phyloP scores from a whole-genome alignment of 2,797 vertebrate genomes.

The Emydoidea blandingii region DNA sequence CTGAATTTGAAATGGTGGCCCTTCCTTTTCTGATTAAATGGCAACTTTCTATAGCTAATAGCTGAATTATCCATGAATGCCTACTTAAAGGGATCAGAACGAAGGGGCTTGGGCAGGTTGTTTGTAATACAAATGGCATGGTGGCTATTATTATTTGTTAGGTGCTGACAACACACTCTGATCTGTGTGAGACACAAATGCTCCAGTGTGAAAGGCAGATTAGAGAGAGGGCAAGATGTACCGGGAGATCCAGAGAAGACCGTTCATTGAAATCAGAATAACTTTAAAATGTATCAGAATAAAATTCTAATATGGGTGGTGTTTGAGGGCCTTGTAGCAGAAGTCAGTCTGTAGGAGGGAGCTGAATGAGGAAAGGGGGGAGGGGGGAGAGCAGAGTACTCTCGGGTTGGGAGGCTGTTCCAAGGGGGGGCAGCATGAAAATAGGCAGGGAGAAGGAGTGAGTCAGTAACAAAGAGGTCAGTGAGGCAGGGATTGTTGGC shows the following conservation, averaged over 20 bases:
- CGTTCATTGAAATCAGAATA: neutral
- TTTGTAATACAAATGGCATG: neutral
- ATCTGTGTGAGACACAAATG: neutral
- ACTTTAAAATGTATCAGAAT: neutral
- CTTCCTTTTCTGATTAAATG: neutral
- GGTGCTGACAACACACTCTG: neutral
- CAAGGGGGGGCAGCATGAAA: neutral
- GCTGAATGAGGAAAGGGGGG: neutral
- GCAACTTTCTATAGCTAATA: neutral
- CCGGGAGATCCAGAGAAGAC: neutral
- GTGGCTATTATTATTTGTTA: slow-evolving; percentile 8
- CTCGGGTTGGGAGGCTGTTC: neutral
- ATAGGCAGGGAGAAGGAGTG: neutral
- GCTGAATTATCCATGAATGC: slow-evolving; percentile 36
- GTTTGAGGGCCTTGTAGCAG: neutral
- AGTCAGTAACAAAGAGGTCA: neutral
- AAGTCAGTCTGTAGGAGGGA: slow-evolving; percentile 4
- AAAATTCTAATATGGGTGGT: neutral
- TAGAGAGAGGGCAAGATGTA: neutral
- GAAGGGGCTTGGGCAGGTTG: neutral
- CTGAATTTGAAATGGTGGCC: neutral
- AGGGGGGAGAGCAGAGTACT: no score
- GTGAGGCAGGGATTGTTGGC: neutral
- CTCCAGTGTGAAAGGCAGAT: neutral
- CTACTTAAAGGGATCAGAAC: neutral